These are phyloP conservation scores for Parauchenoglanis punctatus DNA, from an alignment of 2,797 vertebrate species.

Conservation along the genomic window DNA sequence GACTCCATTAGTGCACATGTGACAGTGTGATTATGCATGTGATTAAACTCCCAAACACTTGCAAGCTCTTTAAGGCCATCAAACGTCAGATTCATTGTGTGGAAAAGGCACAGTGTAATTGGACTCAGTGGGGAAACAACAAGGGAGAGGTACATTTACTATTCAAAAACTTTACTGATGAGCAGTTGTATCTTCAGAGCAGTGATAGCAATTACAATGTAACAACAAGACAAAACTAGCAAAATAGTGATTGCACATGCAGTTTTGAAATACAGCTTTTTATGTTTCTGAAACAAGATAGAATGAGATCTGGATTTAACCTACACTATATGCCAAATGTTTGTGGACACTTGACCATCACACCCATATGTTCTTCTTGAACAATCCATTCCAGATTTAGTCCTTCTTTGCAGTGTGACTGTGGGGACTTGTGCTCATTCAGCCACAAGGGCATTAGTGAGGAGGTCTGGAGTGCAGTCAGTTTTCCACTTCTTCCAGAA, in stretches of 20 bases:
- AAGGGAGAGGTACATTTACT: constrained; percentile 12
- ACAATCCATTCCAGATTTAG: too few species aligned
- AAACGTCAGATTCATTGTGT: constrained; percentile 18
- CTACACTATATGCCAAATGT: not conserved
- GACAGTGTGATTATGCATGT: constrained; percentile 57
- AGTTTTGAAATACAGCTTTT: not conserved
- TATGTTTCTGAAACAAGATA: not conserved
- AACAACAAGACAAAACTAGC: not conserved
- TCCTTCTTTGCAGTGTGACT: not conserved
- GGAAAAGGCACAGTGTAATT: constrained; percentile 30
- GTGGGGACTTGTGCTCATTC: not conserved
- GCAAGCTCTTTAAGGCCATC: constrained; percentile 52
- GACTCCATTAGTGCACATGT: constrained; percentile 52
- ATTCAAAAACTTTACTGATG: not conserved
- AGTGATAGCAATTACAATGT: not conserved
- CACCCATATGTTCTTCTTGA: not conserved
- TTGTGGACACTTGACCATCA: not conserved
- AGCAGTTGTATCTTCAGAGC: not conserved
- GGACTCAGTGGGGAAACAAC: constrained; percentile 15
- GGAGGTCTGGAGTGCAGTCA: not conserved
- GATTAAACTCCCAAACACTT: constrained; percentile 50
- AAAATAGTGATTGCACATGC: not conserved
- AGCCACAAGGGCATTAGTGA: not conserved
- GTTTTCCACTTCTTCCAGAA: not conserved
- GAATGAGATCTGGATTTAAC: not conserved